phyloP scores from a whole-genome alignment of 2,888 invertebrate species.

The Chrysotoxum bicinctum region DNA sequence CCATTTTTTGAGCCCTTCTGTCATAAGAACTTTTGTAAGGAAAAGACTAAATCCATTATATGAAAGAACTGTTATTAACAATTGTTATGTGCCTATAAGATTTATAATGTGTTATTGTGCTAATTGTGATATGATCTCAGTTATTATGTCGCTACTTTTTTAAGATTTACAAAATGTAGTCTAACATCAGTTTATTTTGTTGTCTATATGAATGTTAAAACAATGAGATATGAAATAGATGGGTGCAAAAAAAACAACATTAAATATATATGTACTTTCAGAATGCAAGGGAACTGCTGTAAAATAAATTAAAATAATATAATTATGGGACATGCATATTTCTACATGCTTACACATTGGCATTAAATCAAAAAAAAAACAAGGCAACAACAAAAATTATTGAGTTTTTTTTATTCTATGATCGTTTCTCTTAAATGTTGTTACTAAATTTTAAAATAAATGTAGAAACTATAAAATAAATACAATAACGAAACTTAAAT shows the following conservation, averaged over 20 bases:
- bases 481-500: conserved; percentile 62
- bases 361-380: conserved; percentile 14
- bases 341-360: conserved; percentile 8
- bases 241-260: background rate
- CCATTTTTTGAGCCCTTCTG: too few relatives aligned
- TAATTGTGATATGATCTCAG: too few relatives aligned
- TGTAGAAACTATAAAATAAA: conserved; percentile 40
- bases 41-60: too few relatives aligned
- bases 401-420: conserved; percentile 6
- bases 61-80: too few relatives aligned
- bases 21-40: too few relatives aligned
- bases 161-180: too few relatives aligned
- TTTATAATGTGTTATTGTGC: too few relatives aligned
- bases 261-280: background rate
- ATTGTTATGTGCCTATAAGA: too few relatives aligned
- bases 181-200: too few relatives aligned
- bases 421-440: background rate
- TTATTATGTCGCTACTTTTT: background rate
- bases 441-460: conserved; percentile 12
- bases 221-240: background rate
- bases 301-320: background rate
- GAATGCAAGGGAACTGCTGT: background rate
- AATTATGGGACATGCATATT: background rate
- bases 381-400: conserved; percentile 11
- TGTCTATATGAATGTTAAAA: background rate